phyloP scores from a whole-genome alignment of 1,140 invertebrate genomes.

The Brachionus paranguensis region DNA sequence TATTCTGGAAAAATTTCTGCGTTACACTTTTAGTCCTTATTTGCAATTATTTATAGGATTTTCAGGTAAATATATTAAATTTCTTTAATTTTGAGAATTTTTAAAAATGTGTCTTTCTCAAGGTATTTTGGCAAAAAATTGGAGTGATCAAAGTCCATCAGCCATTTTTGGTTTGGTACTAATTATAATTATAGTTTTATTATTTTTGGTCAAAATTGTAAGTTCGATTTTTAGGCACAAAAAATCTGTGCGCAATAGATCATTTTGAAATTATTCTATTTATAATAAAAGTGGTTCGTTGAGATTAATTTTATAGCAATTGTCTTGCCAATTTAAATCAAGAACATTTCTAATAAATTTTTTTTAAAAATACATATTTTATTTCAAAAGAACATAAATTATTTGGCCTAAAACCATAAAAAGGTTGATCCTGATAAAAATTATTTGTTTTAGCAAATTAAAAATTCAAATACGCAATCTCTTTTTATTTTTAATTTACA shows the following conservation, averaged over 20 bases:
- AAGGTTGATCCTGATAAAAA: background rate
- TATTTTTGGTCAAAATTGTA: slow-evolving; percentile 15
- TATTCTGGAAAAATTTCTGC: slow-evolving; percentile 45
- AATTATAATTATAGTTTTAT: background rate
- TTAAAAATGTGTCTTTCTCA: background rate
- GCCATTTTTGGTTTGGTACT: background rate
- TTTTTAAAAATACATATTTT: background rate
- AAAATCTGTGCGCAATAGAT: background rate
- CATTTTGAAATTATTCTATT: background rate
- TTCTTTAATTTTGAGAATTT: too few relatives aligned
- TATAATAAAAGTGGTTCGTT: background rate
- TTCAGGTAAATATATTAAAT: slow-evolving; percentile 41
- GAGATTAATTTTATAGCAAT: background rate
- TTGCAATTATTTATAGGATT: slow-evolving; percentile 46
- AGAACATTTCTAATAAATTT: background rate
- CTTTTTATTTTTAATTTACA: too few relatives aligned
- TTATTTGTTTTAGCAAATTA: background rate
- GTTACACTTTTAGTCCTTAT: slow-evolving; percentile 49
- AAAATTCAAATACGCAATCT: too few relatives aligned
- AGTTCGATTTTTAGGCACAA: slow-evolving; percentile 15
- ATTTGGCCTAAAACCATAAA: too few relatives aligned
- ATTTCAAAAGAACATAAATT: too few relatives aligned
- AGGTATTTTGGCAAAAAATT: slow-evolving; percentile 27
- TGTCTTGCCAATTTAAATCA: background rate
- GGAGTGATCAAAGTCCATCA: background rate